phyloP scores from a whole-genome alignment of 2,113 vertebrate species.

The Spea multiplicata region DNA sequence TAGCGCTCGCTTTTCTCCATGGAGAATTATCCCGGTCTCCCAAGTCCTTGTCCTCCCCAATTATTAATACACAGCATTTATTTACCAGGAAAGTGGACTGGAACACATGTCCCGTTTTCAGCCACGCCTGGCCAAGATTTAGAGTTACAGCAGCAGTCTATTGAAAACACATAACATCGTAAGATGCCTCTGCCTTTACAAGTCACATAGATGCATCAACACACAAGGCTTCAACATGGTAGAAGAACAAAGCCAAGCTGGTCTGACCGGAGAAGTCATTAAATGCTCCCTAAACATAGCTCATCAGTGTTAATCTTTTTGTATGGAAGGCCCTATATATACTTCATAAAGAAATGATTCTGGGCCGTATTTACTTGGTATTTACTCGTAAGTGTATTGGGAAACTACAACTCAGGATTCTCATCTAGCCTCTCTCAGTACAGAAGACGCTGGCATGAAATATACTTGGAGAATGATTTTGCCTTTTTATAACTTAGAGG shows the following conservation, averaged over 20 bases:
- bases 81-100: constrained; percentile 49
- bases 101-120: constrained; percentile 49
- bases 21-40: constrained; percentile 35
- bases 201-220: constrained; percentile 35
- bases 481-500: too few relatives aligned
- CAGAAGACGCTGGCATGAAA: too few relatives aligned
- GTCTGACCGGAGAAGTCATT: background rate
- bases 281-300: background rate
- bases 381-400: too few relatives aligned
- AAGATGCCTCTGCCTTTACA: constrained; percentile 26
- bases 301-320: too few relatives aligned
- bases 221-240: constrained; percentile 22
- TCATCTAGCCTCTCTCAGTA: too few relatives aligned
- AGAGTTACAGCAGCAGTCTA: constrained; percentile 49
- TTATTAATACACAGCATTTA: constrained; percentile 28
- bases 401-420: too few relatives aligned
- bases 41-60: constrained; percentile 39
- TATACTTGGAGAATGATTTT: too few relatives aligned
- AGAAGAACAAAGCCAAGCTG: background rate
- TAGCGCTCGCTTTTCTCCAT: constrained; percentile 25
- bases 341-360: too few relatives aligned
- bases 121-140: constrained; percentile 46
- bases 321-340: too few relatives aligned
- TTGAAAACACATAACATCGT: constrained; percentile 47
- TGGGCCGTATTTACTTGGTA: too few relatives aligned